phyloP scores from a whole-genome alignment of 1,140 invertebrate genomes.

The Drosophila auraria region DNA sequence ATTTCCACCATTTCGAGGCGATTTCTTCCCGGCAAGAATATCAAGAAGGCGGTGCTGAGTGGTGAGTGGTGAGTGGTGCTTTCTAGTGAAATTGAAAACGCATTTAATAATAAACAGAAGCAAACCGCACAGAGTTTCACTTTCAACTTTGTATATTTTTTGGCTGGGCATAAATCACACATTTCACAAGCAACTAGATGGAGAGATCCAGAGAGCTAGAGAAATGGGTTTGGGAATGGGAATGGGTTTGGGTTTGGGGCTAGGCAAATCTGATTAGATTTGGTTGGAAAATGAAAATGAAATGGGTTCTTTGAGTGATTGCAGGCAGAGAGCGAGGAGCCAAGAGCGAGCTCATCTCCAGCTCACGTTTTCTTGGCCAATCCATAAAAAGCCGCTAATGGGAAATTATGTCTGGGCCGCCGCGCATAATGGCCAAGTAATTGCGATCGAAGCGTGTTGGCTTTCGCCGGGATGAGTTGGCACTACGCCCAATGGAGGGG shows the following conservation, averaged over 20 bases:
- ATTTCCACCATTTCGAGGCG: conserved; percentile 62
- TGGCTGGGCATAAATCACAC: conserved; percentile 28
- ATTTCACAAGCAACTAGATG: conserved; percentile 42
- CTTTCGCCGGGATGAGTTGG: conserved; percentile 49
- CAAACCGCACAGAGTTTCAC: conserved; percentile 64
- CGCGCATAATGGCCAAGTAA: conserved; percentile 42
- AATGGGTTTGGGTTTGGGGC: conserved; percentile 3
- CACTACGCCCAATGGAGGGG: conserved; percentile 21
- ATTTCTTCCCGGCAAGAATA: conserved; percentile 71
- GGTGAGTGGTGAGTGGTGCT: conserved; percentile 34
- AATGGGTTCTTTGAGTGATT: conserved; percentile 25
- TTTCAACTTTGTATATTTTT: conserved; percentile 48
- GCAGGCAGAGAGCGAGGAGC: neutral
- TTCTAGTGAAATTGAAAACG: conserved; percentile 82
- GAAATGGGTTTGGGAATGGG: conserved; percentile 19
- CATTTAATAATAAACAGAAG: conserved; percentile 67
- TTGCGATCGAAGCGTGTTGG: conserved; percentile 44
- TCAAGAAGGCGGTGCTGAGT: conserved; percentile 47
- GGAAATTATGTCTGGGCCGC: conserved; percentile 51
- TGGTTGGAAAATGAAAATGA: neutral
- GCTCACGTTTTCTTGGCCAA: conserved; percentile 67
- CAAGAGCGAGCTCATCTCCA: neutral
- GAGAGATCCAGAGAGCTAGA: conserved; percentile 2
- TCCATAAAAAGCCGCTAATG: conserved; percentile 64
- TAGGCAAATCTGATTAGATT: conserved; percentile 37